Conservation (phyloP, 2,113 vertebrate species). For the Damaliscus lunatus region DNA sequence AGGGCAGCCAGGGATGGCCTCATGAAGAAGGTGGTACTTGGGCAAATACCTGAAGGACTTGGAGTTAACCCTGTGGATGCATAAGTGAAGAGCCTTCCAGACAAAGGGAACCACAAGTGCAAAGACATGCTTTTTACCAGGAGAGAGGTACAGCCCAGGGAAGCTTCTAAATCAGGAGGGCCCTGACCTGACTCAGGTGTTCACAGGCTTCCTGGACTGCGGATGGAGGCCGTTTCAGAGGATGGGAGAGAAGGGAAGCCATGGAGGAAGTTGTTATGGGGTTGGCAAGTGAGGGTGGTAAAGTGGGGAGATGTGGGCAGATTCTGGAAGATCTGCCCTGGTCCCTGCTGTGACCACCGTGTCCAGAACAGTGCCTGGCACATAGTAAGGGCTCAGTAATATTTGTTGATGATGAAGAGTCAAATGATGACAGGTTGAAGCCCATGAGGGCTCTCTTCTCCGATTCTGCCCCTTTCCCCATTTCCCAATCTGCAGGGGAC, state of each 20-base stretch:
- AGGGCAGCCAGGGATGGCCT: background rate
- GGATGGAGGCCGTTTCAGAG: background rate
- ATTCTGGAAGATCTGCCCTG: background rate
- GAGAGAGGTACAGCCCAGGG: background rate
- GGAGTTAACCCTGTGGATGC: background rate
- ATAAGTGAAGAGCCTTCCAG: background rate
- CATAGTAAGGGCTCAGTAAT: background rate
- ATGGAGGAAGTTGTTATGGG: background rate
- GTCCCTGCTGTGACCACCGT: background rate
- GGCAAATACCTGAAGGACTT: background rate
- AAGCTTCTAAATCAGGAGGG: background rate
- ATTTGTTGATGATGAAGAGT: background rate
- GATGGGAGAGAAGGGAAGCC: background rate
- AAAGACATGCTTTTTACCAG: background rate
- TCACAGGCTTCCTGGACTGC: background rate
- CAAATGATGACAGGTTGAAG: background rate
- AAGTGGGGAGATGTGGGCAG: background rate
- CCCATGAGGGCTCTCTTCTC: background rate
- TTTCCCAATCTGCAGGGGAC: background rate
- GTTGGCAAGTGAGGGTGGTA: background rate
- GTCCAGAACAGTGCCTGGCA: background rate
- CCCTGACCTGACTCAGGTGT: background rate
- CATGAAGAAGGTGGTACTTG: background rate
- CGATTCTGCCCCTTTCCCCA: background rate
- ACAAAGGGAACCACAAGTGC: background rate